A percentile compares a stretch with the other conserved stretches of the same genome.
Conservation (phyloP, 2,888 invertebrate species). For the Clistopyga incitator region DNA sequence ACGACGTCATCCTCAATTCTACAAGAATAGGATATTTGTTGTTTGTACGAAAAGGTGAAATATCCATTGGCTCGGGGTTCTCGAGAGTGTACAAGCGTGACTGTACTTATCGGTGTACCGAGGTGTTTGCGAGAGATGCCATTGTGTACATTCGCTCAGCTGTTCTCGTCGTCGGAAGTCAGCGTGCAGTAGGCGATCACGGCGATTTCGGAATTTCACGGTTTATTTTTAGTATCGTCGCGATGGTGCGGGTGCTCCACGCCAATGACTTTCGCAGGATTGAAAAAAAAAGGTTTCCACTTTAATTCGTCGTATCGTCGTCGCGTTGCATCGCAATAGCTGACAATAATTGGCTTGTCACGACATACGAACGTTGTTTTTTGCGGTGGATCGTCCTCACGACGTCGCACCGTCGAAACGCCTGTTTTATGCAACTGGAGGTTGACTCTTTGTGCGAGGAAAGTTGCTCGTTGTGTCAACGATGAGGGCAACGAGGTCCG, state of each 20-base stretch:
- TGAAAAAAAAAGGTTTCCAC: slow-evolving; percentile 71
- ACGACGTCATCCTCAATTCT: neutral
- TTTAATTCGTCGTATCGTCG: slow-evolving; percentile 56
- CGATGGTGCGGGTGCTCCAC: slow-evolving; percentile 74
- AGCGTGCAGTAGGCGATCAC: slow-evolving; percentile 50
- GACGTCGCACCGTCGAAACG: slow-evolving; percentile 37
- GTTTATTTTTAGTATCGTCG: slow-evolving; percentile 78
- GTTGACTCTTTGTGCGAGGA: slow-evolving; percentile 26
- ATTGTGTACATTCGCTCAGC: slow-evolving; percentile 75
- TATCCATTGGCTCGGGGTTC: neutral
- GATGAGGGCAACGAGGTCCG: slow-evolving; percentile 80
- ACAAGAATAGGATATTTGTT: neutral
- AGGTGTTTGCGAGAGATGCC: slow-evolving; percentile 46
- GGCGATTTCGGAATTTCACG: slow-evolving; percentile 68
- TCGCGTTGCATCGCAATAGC: slow-evolving; percentile 27
- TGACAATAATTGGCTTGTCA: neutral
- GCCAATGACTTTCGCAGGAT: slow-evolving; percentile 73
- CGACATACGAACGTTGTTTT: slow-evolving; percentile 11
- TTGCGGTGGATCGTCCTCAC: slow-evolving; percentile 23
- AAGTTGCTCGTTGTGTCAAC: slow-evolving; percentile 60
- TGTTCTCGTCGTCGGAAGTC: slow-evolving; percentile 67
- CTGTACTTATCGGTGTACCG: slow-evolving; percentile 34
- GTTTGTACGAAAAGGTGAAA: neutral
- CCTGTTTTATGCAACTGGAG: slow-evolving; percentile 55
- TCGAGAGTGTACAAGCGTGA: neutral